phyloP scores from a whole-genome alignment of 2,113 vertebrate genomes.

The Motacilla alba region DNA sequence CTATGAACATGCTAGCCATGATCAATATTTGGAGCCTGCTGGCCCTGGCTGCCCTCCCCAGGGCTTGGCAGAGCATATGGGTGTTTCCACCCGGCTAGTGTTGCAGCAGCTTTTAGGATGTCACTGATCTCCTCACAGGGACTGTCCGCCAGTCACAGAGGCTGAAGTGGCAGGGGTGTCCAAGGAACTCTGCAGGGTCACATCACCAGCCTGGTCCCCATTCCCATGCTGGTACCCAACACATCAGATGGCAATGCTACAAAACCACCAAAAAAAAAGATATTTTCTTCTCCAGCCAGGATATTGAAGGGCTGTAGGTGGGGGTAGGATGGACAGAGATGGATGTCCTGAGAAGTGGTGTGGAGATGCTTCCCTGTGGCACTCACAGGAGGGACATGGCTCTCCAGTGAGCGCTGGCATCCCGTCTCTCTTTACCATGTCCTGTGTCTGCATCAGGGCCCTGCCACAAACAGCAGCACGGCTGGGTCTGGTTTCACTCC shows the following conservation, averaged over 20 bases:
- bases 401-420: not conserved
- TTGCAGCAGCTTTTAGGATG: slow-evolving; percentile 51
- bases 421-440: not conserved
- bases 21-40: slow-evolving; percentile 52
- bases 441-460: not conserved
- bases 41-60: not conserved
- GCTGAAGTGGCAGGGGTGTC: not conserved
- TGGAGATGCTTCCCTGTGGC: not conserved
- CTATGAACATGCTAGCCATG: not conserved
- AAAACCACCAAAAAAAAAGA: not conserved
- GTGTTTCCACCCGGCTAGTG: not conserved
- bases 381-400: not conserved
- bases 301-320: not conserved
- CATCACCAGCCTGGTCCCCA: not conserved
- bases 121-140: not conserved
- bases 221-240: rapidly evolving
- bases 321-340: not conserved
- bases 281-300: not conserved
- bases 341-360: not conserved
- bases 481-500: slow-evolving; percentile 8
- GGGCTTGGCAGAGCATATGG: slow-evolving; percentile 37
- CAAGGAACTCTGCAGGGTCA: not conserved
- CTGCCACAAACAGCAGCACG: not conserved
- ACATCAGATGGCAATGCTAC: not conserved
- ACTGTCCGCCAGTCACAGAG: not conserved